Base-by-base conservation (phyloP, 2,797 vertebrate species). In the Periophthalmus magnuspinnatus region DNA sequence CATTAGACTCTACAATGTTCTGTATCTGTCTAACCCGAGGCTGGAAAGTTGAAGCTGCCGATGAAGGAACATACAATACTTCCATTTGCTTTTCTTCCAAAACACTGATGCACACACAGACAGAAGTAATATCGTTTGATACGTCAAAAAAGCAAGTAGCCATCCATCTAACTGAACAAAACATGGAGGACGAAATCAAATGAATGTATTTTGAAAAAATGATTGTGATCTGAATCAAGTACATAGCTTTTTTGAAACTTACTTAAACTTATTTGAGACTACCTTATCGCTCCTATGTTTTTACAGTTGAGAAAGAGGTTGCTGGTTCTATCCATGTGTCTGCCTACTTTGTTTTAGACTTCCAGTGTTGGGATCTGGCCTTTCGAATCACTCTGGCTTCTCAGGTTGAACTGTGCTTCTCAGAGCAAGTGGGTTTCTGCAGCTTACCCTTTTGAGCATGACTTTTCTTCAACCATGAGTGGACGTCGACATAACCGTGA, bases 361-460 rank as follows among this genome's bases (percentile, higher is more conserved):
- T 80, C 72, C 69, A 72, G 75, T 58, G 70, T 77, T 63, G 81
- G 68, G 79, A 81, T 80, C 74, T 76, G 60, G 70, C 77, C 74
- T 87, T 84, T 76, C 41, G 59, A 79, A 69, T 65, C 84, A 84
- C 72, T 88, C 81, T 70, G 79, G 84, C 80, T 90, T 93, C 92
- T 93, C 90, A 92, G 93, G 91, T 94, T 69, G 72, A 87, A 89
- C 86, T 79, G 78, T 68, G 54, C 78, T 84, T 57, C 83, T 66
- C 73, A 74, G 80, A 38, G 67, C 32, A 79, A 70, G 67, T 72
- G 74, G 83, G 85, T 84, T 75, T 84, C 81, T 75, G 72, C 71
- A 79, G 77, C 57, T 67, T 79, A 78, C 71, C 74, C 68, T 87
- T 79, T 77, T 52, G 22, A 89, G 90, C 90, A 91, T 90, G 90